Evolutionary conservation across 2,797 vertebrate species (phyloP).

Genomic region (Coendou prehensilis): DNA sequence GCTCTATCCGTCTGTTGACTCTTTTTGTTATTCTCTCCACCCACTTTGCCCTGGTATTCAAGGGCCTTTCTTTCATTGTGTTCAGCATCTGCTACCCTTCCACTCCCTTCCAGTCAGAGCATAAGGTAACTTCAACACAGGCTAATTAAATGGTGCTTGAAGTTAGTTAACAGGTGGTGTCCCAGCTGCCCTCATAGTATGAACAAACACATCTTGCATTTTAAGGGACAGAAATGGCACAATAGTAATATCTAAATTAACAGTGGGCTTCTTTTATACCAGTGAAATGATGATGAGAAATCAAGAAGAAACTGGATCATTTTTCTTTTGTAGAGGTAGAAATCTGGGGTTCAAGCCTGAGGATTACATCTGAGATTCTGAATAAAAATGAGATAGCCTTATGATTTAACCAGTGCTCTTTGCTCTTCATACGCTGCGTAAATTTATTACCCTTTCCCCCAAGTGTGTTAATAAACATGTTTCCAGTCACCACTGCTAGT

Average conservation of each 20-base stretch:
- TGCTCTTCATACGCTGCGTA: background rate
- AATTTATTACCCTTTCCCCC: background rate
- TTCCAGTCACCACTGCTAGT: background rate
- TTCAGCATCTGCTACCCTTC: conserved; percentile 78
- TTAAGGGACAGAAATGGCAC: background rate
- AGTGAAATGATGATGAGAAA: background rate
- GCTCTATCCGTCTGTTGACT: background rate
- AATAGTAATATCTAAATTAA: conserved; percentile 66
- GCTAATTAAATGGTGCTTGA: conserved; percentile 90
- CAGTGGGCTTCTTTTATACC: background rate
- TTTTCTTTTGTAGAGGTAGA: background rate
- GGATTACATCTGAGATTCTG: background rate
- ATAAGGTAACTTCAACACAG: conserved; percentile 81
- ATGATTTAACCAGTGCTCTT: background rate
- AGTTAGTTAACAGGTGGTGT: conserved; percentile 92
- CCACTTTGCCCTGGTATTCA: conserved; percentile 76
- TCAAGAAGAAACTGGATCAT: background rate
- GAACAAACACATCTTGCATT: conserved; percentile 79
- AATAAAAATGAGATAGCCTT: background rate
- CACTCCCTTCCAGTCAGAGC: conserved; percentile 77
- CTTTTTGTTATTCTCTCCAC: conserved; percentile 70
- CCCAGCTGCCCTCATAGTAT: conserved; percentile 88
- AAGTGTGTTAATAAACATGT: background rate
- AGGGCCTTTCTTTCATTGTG: conserved; percentile 62
- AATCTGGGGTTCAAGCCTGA: background rate